Evolutionary conservation across 2,888 invertebrate genomes (phyloP), one percentile per base, ranked within the genome.

Genomic region (Drosophila pullipes): DNA sequence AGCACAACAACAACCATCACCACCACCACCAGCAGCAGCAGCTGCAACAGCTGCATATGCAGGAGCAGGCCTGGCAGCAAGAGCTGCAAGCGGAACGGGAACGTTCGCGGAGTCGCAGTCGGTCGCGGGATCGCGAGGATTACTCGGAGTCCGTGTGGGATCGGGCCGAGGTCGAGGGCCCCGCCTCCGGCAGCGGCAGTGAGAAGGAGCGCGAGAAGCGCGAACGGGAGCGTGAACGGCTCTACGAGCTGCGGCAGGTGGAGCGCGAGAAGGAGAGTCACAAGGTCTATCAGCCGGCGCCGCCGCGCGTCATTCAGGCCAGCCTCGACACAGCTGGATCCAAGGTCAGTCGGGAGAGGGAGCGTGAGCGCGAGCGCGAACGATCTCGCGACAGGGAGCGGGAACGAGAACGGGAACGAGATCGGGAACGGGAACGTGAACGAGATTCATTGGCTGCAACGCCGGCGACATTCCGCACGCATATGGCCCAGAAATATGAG

Each of bases 401-500:
- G 28, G 68, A 62, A 25, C 18, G 62, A 7, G 62, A 68, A 18
- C 37, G 60, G 65, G 35, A 35, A 2, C 33, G 33, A 1, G 33
- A 33, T 0, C 33, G 64, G 0, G 31, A 31, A 0, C 13, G 50
- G 4, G 49, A 75, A 0, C 41, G 74, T 0, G 74, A 74, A 2
- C 16, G 72, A 7, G 68, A 75, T 18, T 63, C 69, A 11, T 44
- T 41, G 64, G 30, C 54, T 18, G 69, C 79, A 5, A 74, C 88
- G 64, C 94, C 96, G 58, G 95, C 96, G 0, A 96, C 96, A 1
- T 96, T 96, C 86, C 95, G 96, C 83, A 96, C 96, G 1, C 96
- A 96, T 88, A 96, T 96, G 95, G 95, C 94, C 0, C 95, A 95
- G 90, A 96, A 96, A 77, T 95, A 96, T 84, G 94, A 96, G 80